A percentile compares a stretch with the other conserved stretches of the same genome.
Conservation (phyloP, 2,797 vertebrate species). For the Champsocephalus gunnari region DNA sequence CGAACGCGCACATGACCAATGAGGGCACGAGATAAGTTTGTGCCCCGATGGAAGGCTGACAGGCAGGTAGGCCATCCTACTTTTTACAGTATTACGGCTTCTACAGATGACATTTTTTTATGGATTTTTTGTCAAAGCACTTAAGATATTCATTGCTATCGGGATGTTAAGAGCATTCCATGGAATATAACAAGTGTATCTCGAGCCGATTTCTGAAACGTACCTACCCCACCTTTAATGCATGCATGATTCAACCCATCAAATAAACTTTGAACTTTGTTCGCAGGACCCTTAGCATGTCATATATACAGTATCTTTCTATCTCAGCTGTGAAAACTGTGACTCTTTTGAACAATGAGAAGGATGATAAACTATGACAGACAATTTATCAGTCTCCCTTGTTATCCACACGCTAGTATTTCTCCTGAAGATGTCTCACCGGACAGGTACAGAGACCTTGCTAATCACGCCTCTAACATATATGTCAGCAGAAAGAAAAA, state of each 20-base stretch:
- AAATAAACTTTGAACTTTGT: background rate
- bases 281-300: constrained; percentile 6
- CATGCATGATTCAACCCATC: constrained; percentile 41
- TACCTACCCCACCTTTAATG: too few relatives aligned
- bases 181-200: too few relatives aligned
- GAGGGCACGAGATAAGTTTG: too few relatives aligned
- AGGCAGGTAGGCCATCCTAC: too few relatives aligned
- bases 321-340: constrained; percentile 16
- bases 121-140: too few relatives aligned
- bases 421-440: constrained; percentile 32
- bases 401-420: constrained; percentile 16
- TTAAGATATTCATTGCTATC: too few relatives aligned
- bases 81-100: too few relatives aligned
- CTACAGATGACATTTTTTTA: too few relatives aligned
- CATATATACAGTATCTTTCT: constrained; percentile 12
- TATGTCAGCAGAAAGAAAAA: constrained; percentile 36
- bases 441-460: constrained; percentile 15
- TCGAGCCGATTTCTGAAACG: too few relatives aligned
- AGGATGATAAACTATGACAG: constrained; percentile 32
- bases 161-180: too few relatives aligned
- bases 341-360: constrained; percentile 33
- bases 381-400: constrained; percentile 31
- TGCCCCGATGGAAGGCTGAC: too few relatives aligned
- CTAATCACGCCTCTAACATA: constrained; percentile 50
- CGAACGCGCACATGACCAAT: too few relatives aligned